These are phyloP conservation scores for Ictidomys tridecemlineatus DNA, from an alignment of 2,113 vertebrate species.

Conservation along the genomic window DNA sequence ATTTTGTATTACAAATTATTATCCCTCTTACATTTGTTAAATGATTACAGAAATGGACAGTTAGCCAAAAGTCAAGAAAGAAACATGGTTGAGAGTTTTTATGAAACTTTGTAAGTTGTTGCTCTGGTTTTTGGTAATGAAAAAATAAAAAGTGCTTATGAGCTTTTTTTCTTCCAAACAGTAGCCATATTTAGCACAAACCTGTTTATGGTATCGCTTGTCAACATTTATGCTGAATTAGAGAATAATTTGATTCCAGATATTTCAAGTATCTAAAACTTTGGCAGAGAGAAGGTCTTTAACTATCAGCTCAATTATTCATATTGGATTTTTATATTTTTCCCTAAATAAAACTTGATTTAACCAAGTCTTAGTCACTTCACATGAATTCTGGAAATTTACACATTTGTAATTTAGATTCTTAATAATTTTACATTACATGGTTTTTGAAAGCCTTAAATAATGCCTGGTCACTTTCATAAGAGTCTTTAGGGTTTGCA, in stretches of 20 bases:
- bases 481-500: neutral
- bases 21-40: neutral
- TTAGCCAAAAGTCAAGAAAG: slow-evolving; percentile 23
- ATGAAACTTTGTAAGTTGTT: neutral
- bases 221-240: slow-evolving; percentile 38
- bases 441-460: neutral
- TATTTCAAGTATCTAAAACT: slow-evolving; percentile 23
- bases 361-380: neutral
- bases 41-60: neutral
- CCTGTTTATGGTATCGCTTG: neutral
- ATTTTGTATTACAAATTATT: slow-evolving; percentile 56
- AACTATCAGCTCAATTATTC: slow-evolving; percentile 44
- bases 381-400: slow-evolving; percentile 30
- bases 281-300: slow-evolving; percentile 50
- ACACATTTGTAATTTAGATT: neutral
- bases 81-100: neutral
- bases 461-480: neutral
- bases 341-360: neutral
- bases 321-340: slow-evolving; percentile 57
- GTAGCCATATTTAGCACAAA: neutral
- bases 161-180: neutral
- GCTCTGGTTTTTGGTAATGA: neutral
- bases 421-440: neutral
- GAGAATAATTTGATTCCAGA: slow-evolving; percentile 57
- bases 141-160: neutral